Evolutionary conservation across 1,140 invertebrate species (phyloP).

Genomic region (Gonioctena quinquepunctata): DNA sequence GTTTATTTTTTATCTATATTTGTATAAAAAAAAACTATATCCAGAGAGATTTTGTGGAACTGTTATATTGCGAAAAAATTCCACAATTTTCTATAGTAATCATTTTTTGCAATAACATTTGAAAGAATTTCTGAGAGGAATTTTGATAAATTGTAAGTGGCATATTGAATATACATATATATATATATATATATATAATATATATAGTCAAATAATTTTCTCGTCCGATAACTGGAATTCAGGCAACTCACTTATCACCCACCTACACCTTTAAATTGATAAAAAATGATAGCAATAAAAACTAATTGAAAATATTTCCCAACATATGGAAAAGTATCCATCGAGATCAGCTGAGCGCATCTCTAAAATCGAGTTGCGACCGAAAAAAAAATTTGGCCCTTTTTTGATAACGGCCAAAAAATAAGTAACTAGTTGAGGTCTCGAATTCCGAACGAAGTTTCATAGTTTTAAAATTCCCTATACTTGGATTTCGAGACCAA

Average conservation of each 20-base stretch:
- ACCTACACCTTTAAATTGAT: background rate
- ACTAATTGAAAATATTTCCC: background rate
- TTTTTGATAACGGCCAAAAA: conserved; percentile 42
- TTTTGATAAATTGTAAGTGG: too few species aligned
- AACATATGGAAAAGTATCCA: background rate
- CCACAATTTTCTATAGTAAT: too few species aligned
- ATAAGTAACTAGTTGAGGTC: conserved; percentile 44
- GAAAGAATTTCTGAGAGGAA: too few species aligned
- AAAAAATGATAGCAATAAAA: background rate
- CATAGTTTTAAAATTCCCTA: conserved; percentile 21
- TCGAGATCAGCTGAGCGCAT: background rate
- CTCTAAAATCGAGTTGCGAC: background rate
- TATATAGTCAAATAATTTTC: too few species aligned
- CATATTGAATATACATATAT: too few species aligned
- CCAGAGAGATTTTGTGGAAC: too few species aligned
- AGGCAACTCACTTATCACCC: background rate
- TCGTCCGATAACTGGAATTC: too few species aligned
- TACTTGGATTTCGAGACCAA: conserved; percentile 45
- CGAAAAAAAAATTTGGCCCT: conserved; percentile 21
- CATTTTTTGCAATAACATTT: too few species aligned
- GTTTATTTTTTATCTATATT: too few species aligned
- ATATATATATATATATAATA: too few species aligned
- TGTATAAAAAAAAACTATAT: too few species aligned
- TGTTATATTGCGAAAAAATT: too few species aligned
- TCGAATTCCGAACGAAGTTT: conserved; percentile 43